A percentile compares a stretch with the other conserved stretches of the same genome.
Conservation (phyloP, 2,888 invertebrate species). For the Macropis europaea region DNA sequence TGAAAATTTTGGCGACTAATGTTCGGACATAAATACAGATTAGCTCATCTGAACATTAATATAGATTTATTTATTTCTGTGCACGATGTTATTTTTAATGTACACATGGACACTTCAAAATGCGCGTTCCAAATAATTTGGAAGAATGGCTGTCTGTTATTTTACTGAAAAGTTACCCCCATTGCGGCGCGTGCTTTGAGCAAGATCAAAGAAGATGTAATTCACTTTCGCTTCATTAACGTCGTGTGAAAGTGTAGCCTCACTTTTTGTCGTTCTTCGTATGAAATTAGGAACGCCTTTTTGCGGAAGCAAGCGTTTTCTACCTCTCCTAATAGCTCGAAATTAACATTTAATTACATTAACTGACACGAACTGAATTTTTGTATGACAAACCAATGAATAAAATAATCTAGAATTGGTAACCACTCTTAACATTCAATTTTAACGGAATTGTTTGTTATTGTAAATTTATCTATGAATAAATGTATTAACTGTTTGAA, state of each 20-base stretch:
- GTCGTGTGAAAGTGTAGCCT: constrained; percentile 31
- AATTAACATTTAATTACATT: constrained; percentile 32
- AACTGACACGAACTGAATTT: constrained; percentile 17
- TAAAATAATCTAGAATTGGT: no score
- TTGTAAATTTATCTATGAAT: no score
- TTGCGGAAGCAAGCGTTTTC: constrained; percentile 3
- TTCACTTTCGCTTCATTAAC: constrained; percentile 41
- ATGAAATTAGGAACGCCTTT: constrained; percentile 32
- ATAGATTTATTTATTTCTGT: no score
- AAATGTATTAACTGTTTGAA: no score
- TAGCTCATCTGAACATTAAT: no score
- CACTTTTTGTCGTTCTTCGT: constrained; percentile 21
- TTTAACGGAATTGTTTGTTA: no score
- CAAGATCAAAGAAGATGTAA: constrained; percentile 54
- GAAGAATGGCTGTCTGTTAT: neutral
- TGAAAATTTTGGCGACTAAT: no score
- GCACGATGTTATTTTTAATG: no score
- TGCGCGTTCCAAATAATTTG: neutral
- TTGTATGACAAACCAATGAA: neutral
- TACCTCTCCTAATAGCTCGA: constrained; percentile 36
- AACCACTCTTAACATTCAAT: no score
- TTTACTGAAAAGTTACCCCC: constrained; percentile 13
- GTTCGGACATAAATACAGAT: no score
- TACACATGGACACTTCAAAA: no score
- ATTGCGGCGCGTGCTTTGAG: constrained; percentile 27